Conservation (phyloP, 2,797 vertebrate genomes). For the Pantherophis vulpinus region DNA sequence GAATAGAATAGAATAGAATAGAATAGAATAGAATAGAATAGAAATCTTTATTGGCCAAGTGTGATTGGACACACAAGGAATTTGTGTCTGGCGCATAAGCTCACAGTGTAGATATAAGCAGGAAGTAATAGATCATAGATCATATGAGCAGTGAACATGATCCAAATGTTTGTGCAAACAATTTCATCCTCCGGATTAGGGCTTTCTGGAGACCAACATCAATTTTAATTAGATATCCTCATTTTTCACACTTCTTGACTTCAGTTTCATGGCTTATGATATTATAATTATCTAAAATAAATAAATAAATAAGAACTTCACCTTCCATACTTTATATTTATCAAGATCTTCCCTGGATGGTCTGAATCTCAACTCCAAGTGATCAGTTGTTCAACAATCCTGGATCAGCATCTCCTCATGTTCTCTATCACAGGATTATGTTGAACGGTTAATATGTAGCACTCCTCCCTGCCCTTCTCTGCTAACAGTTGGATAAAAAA, state of each 20-base stretch:
- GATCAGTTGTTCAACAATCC: neutral
- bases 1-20: no score
- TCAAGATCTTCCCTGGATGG: neutral
- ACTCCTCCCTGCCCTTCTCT: neutral
- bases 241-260: neutral
- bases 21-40: no score
- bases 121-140: no score
- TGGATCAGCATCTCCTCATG: neutral
- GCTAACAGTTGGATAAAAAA: neutral
- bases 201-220: neutral
- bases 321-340: neutral
- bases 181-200: neutral
- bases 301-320: neutral
- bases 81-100: no score
- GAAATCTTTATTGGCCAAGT: no score
- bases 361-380: neutral
- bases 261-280: neutral
- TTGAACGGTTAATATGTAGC: neutral
- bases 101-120: no score
- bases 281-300: neutral
- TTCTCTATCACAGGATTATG: neutral
- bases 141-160: neutral
- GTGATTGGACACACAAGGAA: no score
- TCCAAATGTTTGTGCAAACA: neutral
- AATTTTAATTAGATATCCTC: neutral